phyloP scores from a whole-genome alignment of 1,140 invertebrate species.

The Atta texana region DNA sequence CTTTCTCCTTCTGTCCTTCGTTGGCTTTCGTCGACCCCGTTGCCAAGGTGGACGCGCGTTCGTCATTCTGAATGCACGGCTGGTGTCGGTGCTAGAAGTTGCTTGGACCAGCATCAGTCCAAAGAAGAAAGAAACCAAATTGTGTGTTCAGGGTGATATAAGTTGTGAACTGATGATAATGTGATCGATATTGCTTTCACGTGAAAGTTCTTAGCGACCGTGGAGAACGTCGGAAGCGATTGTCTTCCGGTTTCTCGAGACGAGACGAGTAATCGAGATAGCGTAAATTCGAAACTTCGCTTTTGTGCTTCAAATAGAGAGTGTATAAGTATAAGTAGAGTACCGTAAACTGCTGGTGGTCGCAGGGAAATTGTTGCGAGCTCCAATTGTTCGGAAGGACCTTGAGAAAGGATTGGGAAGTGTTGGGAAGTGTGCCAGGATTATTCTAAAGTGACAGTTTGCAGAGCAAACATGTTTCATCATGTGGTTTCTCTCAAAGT shows the following conservation, averaged over 20 bases:
- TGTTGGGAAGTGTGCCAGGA: conserved; percentile 16
- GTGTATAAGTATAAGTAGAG: neutral
- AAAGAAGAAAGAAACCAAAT: neutral
- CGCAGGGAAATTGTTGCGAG: conserved; percentile 1
- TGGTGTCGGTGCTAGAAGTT: conserved; percentile 25
- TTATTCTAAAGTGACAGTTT: conserved; percentile 8
- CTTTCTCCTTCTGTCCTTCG: conserved; percentile 46
- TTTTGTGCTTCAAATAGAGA: neutral
- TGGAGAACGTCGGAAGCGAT: conserved; percentile 3
- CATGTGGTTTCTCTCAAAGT: neutral
- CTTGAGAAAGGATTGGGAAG: neutral
- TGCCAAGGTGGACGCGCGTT: conserved; percentile 68
- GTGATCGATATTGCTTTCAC: conserved; percentile 5
- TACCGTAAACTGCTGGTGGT: neutral
- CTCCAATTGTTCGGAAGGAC: neutral
- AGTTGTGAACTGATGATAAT: conserved; percentile 20
- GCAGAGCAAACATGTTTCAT: neutral
- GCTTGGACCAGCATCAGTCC: neutral
- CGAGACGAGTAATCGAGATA: neutral
- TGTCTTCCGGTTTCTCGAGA: conserved; percentile 10
- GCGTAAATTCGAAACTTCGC: neutral
- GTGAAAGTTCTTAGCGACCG: neutral
- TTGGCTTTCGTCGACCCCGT: conserved; percentile 71
- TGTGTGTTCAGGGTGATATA: neutral
- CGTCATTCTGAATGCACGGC: conserved; percentile 58